A percentile compares a stretch with the other conserved stretches of the same genome.
Conservation (phyloP, 2,113 vertebrate species). For the Rhipidura dahli region DNA sequence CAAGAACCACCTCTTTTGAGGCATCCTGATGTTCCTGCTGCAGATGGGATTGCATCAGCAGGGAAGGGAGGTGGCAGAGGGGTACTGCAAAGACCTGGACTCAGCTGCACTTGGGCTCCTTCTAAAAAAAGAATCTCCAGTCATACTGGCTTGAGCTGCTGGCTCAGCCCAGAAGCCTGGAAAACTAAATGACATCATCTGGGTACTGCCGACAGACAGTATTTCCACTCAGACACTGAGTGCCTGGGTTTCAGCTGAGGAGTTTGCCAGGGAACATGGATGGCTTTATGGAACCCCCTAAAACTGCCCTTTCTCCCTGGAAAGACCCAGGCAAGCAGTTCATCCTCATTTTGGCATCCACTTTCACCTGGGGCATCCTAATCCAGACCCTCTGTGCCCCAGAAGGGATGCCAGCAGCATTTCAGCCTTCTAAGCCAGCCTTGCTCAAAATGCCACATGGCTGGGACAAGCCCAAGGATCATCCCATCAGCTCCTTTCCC, state of each 20-base stretch:
- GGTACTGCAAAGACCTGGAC: not conserved
- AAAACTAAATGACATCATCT: constrained; percentile 60
- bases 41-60: not conserved
- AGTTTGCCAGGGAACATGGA: not conserved
- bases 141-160: constrained; percentile 38
- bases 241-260: not conserved
- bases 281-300: not conserved
- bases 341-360: not conserved
- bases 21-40: not conserved
- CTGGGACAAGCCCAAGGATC: not conserved
- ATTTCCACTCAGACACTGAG: constrained; percentile 21
- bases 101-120: not conserved
- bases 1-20: not conserved
- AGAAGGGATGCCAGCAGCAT: not conserved
- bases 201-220: not conserved
- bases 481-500: not conserved
- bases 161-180: constrained; percentile 52
- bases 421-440: not conserved
- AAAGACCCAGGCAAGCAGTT: not conserved
- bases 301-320: not conserved
- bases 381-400: not conserved
- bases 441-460: fast-evolving
- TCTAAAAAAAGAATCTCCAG: constrained; percentile 53
- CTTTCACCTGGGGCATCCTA: not conserved
- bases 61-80: not conserved